Base-by-base conservation (phyloP, 64 coral and sea anemone species). In the Porites australiensis region DNA sequence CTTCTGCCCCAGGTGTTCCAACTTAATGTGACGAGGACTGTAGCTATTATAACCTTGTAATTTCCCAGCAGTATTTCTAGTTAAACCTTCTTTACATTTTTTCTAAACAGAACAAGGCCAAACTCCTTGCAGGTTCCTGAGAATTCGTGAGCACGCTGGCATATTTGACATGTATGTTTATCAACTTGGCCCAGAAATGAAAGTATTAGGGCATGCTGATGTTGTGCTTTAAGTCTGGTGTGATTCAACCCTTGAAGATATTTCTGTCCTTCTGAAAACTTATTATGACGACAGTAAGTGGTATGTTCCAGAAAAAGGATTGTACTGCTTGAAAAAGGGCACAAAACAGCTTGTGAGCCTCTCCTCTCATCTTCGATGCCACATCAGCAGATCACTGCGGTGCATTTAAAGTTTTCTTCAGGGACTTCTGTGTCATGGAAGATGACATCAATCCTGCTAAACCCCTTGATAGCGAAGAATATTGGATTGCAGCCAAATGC, bases 311-410 rank as follows among this genome's bases (percentile, higher is more conserved):
- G 79, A 50, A 18, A 52, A 82, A 16, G 79, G 79, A 43, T 82
- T 82, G 54, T 82, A 82, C 54, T 82, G 79, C 51, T 13, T 82
- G 58, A 55, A 55, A 62, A 82, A 82, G 19, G 79, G 79, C 43
- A 54, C 52, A 3, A 82, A 82, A 58, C 79, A 82, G 19, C 79
- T 58, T 82, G 79, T 82, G 8, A 82, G 79, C 55, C 79, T 60
- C n/a, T n/a, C n/a, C n/a, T n/a, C n/a, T n/a, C n/a, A n/a, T n/a
- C n/a, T n/a, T n/a, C n/a, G n/a, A n/a, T n/a, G n/a, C n/a, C n/a
- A n/a, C n/a, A n/a, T n/a, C n/a, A n/a, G n/a, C n/a, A n/a, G n/a
- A n/a, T n/a, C n/a, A n/a, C n/a, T n/a, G n/a, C n/a, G n/a, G n/a
- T n/a, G n/a, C n/a, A n/a, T n/a, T n/a, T n/a, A n/a, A n/a, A n/a